phyloP scores from a whole-genome alignment of 1,140 invertebrate species.

The Drosophila bocki region DNA sequence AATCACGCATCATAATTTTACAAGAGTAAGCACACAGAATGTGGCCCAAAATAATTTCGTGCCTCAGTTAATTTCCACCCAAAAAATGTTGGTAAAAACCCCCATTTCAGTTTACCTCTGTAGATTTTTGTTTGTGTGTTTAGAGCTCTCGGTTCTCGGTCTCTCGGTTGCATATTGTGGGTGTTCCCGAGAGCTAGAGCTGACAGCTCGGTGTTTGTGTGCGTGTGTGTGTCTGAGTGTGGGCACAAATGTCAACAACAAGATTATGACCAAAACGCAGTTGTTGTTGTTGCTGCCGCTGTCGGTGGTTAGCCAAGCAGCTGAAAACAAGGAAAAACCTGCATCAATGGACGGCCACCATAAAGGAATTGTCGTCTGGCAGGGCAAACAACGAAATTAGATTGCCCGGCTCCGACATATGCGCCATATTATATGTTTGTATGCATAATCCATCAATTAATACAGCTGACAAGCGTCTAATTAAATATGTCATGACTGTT shows the following conservation, averaged over 20 bases:
- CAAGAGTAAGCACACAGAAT: neutral
- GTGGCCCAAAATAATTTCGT: neutral
- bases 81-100: conserved; percentile 8
- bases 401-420: conserved; percentile 19
- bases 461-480: conserved; percentile 72
- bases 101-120: conserved; percentile 3
- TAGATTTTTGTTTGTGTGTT: conserved; percentile 26
- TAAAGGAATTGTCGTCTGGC: conserved; percentile 41
- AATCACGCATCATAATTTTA: neutral
- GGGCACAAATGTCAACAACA: conserved; percentile 72
- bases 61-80: conserved; percentile 14
- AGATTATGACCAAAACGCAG: conserved; percentile 65
- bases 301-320: conserved; percentile 63
- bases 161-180: conserved; percentile 60
- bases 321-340: conserved; percentile 58
- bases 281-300: conserved; percentile 38
- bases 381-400: conserved; percentile 50
- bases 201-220: conserved; percentile 54
- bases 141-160: neutral
- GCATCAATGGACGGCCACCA: conserved; percentile 42
- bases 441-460: conserved; percentile 72
- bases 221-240: conserved; percentile 43
- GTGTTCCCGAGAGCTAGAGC: conserved; percentile 16
- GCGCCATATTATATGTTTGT: conserved; percentile 16
- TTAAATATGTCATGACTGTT: conserved; percentile 67